Evolutionary conservation across 2,888 invertebrate genomes (phyloP).

Genomic region (Drosophila anceps): DNA sequence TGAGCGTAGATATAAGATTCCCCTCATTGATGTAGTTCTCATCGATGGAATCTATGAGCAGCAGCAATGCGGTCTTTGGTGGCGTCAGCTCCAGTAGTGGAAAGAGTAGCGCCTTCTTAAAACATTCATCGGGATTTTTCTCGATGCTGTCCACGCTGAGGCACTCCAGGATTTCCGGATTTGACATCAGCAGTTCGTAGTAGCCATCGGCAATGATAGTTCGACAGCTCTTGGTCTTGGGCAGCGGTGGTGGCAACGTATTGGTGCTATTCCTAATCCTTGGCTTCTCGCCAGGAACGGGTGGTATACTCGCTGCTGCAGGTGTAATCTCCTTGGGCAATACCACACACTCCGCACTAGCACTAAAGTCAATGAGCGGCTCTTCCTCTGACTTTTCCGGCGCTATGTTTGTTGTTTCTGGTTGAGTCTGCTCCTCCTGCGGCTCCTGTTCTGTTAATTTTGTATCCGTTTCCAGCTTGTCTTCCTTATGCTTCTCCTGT

Average conservation of each 20-base stretch:
- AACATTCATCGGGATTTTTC: conserved; percentile 95
- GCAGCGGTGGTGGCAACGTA: conserved; percentile 85
- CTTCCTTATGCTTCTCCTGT: conserved; percentile 48
- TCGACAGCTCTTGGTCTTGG: conserved; percentile 87
- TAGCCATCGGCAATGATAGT: conserved; percentile 91
- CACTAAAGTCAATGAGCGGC: conserved; percentile 60
- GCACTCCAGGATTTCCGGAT: conserved; percentile 93
- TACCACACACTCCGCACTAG: conserved; percentile 27
- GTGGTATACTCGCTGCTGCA: conserved; percentile 31
- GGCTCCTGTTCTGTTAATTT: conserved; percentile 35
- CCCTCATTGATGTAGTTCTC: conserved; percentile 89
- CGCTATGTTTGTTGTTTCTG: conserved; percentile 29
- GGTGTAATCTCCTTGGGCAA: conserved; percentile 12
- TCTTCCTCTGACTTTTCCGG: conserved; percentile 43
- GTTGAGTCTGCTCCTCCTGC: conserved; percentile 25
- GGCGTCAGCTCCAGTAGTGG: conserved; percentile 94
- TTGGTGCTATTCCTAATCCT: conserved; percentile 49
- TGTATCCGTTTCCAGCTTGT: conserved; percentile 68
- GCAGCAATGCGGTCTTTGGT: conserved; percentile 93
- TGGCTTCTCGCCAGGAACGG: conserved; percentile 64
- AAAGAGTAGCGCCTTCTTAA: conserved; percentile 94
- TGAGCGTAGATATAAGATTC: conserved; percentile 86
- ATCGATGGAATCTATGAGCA: conserved; percentile 97
- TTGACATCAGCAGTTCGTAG: conserved; percentile 91
- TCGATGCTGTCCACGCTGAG: conserved; percentile 93